Conservation (phyloP, 2,888 invertebrate species). For the Mellilla xanthometata region DNA sequence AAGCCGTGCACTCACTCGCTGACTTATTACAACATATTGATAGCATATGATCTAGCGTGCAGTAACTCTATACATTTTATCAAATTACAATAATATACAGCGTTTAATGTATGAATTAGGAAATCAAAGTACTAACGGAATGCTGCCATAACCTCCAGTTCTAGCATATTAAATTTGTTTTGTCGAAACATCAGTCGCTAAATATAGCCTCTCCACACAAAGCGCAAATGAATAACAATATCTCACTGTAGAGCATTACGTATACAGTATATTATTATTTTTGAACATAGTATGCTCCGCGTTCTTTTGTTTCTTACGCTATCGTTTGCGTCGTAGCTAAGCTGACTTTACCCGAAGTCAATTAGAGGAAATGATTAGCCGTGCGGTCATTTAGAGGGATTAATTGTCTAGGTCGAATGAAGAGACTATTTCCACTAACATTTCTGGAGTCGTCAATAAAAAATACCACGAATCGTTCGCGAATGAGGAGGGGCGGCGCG, state of each 20-base stretch:
- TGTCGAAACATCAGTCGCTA: constrained; percentile 66
- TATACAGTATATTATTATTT: constrained; percentile 70
- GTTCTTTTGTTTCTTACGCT: constrained; percentile 31
- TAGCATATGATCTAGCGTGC: constrained; percentile 11
- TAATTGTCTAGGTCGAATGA: constrained; percentile 39
- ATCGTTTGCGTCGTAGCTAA: neutral
- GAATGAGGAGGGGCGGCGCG: constrained; percentile 74
- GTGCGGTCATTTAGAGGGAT: constrained; percentile 30
- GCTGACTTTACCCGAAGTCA: constrained; percentile 25
- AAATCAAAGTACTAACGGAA: no score
- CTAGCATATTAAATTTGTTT: constrained; percentile 46
- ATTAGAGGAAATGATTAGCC: constrained; percentile 16
- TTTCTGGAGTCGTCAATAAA: constrained; percentile 80
- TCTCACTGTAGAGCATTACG: constrained; percentile 68
- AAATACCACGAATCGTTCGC: constrained; percentile 80
- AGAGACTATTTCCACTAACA: constrained; percentile 61
- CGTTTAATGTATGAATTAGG: no score
- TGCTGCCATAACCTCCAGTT: constrained; percentile 17
- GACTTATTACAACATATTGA: constrained; percentile 47
- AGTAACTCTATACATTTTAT: constrained; percentile 8
- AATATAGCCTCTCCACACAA: constrained; percentile 66
- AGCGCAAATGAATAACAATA: constrained; percentile 64
- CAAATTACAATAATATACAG: neutral
- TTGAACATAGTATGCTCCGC: constrained; percentile 37
- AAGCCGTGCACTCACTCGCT: constrained; percentile 49